Conservation (phyloP, 2,797 vertebrate species). For the Myotis vivesi region DNA sequence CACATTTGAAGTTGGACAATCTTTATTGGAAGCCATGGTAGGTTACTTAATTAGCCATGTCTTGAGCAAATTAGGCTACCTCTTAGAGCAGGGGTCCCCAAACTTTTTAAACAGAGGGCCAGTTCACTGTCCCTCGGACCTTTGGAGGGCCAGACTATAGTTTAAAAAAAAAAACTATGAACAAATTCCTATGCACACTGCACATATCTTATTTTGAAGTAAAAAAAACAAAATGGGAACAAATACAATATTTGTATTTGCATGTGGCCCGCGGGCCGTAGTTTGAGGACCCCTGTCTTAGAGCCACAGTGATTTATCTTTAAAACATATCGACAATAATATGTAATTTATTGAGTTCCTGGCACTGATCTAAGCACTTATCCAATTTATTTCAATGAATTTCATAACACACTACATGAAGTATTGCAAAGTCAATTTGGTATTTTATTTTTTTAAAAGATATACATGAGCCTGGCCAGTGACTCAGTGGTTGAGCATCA, state of each 20-base stretch:
- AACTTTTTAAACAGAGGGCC: too few relatives aligned
- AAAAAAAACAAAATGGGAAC: too few relatives aligned
- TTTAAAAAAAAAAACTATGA: too few relatives aligned
- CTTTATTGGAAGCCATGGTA: not conserved
- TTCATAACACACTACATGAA: not conserved
- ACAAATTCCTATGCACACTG: too few relatives aligned
- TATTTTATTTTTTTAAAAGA: not conserved
- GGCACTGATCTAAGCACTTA: not conserved
- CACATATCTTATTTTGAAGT: too few relatives aligned
- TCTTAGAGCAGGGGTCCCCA: too few relatives aligned
- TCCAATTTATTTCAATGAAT: not conserved
- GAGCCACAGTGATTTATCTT: not conserved
- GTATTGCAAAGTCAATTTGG: not conserved
- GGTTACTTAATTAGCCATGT: not conserved
- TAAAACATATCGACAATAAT: not conserved
- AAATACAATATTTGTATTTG: too few relatives aligned
- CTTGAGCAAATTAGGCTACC: not conserved
- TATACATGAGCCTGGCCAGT: not conserved
- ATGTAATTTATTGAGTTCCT: not conserved
- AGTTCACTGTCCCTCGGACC: too few relatives aligned
- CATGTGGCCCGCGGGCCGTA: too few relatives aligned
- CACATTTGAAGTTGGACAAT: not conserved
- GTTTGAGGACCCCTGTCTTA: not conserved
- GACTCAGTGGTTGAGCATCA: too few relatives aligned
- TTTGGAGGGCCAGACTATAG: too few relatives aligned